Base-by-base conservation (phyloP, 2,113 vertebrate species). In the Cavia porcellus region DNA sequence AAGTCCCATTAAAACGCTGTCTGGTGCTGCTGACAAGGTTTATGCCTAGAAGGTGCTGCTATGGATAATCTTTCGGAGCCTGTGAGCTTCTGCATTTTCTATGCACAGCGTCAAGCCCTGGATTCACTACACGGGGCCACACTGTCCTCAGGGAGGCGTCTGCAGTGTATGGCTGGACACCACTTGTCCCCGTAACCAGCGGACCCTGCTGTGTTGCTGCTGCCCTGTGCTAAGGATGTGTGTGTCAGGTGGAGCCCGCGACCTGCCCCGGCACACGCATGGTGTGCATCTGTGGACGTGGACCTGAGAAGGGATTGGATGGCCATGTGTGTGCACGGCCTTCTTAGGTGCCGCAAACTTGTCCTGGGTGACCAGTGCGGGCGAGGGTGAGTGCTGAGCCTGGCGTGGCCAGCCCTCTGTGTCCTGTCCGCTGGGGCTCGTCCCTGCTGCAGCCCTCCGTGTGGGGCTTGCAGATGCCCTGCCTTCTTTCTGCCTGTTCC, bases 261-360 rank as follows among this genome's bases (percentile, higher is more conserved):
- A 0, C 17, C 10, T 17, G 4, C 32, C 50, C 9, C 28, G 0
- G 68, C 32, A 5, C 0, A 0, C 1, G 22, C 24, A 17, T 3
- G n/a, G 19, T 2, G 2, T 1, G 2, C 3, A 1, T 11, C 15
- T 6, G 25, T 14, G 19, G 47, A 3, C 0, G 1, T 14, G 75
- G 38, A 32, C 28, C 50, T 4, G 6, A 24, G 89, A 22, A 8
- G 11, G 42, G 11, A 7, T 1, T 7, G 0, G 1, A 7, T 1
- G 15, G 20, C 66, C 2, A 1, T 30, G 77, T 0, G 3, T 0
- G 0, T 5, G 42, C 1, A 30, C 22, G 35, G 28, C 17, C 7
- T 1, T 1, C 4, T 1, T 1, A 0, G 7, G 1, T 4, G 5
- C 13, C 2, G 47, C 30, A 45, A 0, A 11, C 19, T 1, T 38